Conservation (phyloP, 2,797 vertebrate species). For the Trematocara caparti region DNA sequence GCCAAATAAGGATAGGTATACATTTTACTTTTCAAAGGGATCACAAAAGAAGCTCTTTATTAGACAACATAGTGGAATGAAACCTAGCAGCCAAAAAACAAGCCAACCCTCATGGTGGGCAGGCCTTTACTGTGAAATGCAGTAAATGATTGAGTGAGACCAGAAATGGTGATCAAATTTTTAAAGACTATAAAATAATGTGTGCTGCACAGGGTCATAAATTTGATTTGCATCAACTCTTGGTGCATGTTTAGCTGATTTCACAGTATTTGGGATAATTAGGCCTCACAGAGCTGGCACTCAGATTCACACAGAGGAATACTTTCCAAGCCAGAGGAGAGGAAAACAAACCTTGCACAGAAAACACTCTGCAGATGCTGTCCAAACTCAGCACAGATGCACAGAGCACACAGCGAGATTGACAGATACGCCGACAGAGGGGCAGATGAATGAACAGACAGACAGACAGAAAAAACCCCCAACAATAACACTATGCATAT, state of each 20-base stretch:
- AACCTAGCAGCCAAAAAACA: not conserved
- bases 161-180: not conserved
- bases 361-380: constrained; percentile 55
- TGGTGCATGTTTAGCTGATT: constrained; percentile 50
- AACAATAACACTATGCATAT: constrained; percentile 22
- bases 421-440: constrained; percentile 42
- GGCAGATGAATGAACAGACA: constrained; percentile 51
- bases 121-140: not conserved
- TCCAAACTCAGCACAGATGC: constrained; percentile 55
- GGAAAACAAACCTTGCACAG: constrained; percentile 47
- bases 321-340: constrained; percentile 41
- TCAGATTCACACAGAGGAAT: constrained; percentile 38
- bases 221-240: constrained; percentile 39
- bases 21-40: not conserved
- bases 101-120: not conserved
- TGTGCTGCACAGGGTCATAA: constrained; percentile 7
- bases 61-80: not conserved
- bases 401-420: constrained; percentile 36
- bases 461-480: not conserved
- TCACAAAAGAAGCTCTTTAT: not conserved
- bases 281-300: constrained; percentile 47
- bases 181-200: constrained; percentile 12
- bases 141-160: not conserved
- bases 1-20: not conserved
- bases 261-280: constrained; percentile 58